Base-by-base conservation (phyloP, 2,797 vertebrate genomes). In the Eremophila alpestris region DNA sequence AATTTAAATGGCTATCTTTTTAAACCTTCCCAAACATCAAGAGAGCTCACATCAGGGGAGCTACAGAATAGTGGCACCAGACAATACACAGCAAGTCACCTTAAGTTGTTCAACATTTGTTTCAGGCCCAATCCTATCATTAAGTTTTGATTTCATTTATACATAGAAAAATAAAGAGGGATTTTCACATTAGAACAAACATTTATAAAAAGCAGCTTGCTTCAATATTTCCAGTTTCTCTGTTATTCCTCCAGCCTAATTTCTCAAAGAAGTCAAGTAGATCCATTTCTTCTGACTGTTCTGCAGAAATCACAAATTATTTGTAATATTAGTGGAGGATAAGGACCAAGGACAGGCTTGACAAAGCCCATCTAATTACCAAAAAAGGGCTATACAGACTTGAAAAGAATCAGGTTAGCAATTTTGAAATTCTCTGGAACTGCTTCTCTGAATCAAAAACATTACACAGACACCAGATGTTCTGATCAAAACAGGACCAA, bases 151-250 rank as follows among this genome's bases (percentile, higher is more conserved):
- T 91, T 95, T 73, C 16, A 81, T 76, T 94, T 81, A 93, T 56
- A 88, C 73, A 75, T 83, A 96, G 43, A 96, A 97, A 96, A 96
- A 97, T 95, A 96, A 97, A 93, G 79, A 92, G 48, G 75, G 83
- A 84, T 89, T 93, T 93, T 91, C 89, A 94, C 71, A 86, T 90
- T 67, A 90, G 63, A 91, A 92, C 56, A 81, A 80, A 70, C 84
- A 87, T 78, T 71, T 83, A 36, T 67, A 91, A 87, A 97, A 95
- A 91, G 62, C 75, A 81, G 68, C 36, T 90, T 93, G 76, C 69
- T 92, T 94, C 58, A 75, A 8, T 65, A 60, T 70, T 74, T 84
- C 68, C 63, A 48, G 60, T 67, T 87, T 92, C 69, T 40, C 65
- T 64, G 62, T 56, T 71, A 52, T 52, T 86, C 41, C 80, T 60